Evolutionary conservation across 2,113 vertebrate genomes (phyloP), one percentile per base, ranked within the genome.

Genomic region (Crotalus tigris): DNA sequence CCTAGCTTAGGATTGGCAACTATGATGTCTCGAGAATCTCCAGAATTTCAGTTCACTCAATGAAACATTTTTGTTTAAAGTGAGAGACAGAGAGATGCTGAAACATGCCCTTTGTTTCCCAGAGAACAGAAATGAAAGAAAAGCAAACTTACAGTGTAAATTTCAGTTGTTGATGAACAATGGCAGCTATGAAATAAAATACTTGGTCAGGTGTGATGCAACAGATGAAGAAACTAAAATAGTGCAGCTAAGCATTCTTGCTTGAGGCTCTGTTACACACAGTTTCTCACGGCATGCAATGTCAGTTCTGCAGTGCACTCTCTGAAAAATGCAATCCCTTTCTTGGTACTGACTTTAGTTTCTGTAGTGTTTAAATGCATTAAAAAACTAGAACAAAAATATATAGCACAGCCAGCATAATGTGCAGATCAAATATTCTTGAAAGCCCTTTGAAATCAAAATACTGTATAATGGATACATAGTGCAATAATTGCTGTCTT

Each of bases 81-180:
- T 81, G n/a, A 81, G 75, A 81, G 51, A 53, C 1, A 24, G 69
- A 0, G 0, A 10, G 19, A 23, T 92, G 58, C 91, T 92, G 57
- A 92, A 93, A 92, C 17, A 58, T 4, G 89, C 51, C 4, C 91
- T 55, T 92, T 54, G 92, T 87, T 75, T 54, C 24, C 1, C 0
- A 92, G 90, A 90, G 86, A 0, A 1, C 0, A 3, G 46, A 51
- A 64, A 90, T 46, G 49, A 93, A 24, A 90, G 39, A 91, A 81
- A 94, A 96, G 95, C 94, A 85, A 90, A 95, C 92, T 91, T 93
- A 92, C 88, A 64, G 94, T 93, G 94, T 91, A 86, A 3, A 91
- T 93, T 94, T 95, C 96, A 97, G 93, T 95, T 94, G 95, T 93
- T 93, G 96, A 96, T 96, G 96, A 97, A 97, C 96, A 97, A 96